Percentiles rank a stretch among this genome's conserved stretches.
phyloP scores from a whole-genome alignment of 2,797 vertebrate species.

The Xiphophorus birchmanni region DNA sequence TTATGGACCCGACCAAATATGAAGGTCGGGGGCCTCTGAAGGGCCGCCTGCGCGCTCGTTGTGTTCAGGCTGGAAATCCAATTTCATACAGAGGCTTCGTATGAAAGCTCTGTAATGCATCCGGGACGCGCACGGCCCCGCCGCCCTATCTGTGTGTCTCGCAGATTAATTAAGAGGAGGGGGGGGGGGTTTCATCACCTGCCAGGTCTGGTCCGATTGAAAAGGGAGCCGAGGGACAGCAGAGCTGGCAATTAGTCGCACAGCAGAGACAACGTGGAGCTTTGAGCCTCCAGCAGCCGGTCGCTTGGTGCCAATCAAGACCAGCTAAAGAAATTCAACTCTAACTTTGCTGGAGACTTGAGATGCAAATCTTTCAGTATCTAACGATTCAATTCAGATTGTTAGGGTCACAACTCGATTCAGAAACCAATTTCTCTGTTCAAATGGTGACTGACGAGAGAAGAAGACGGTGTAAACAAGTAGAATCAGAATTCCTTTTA shows the following conservation, averaged over 20 bases:
- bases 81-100: slow-evolving; percentile 57
- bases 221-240: slow-evolving; percentile 22
- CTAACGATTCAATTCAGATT: no score
- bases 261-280: slow-evolving; percentile 45
- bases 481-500: no score
- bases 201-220: slow-evolving; percentile 48
- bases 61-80: slow-evolving; percentile 60
- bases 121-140: slow-evolving; percentile 16
- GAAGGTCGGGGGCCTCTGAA: slow-evolving; percentile 47
- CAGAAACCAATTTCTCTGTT: no score
- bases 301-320: slow-evolving; percentile 50
- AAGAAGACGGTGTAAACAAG: no score
- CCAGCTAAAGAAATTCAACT: no score
- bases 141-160: slow-evolving; percentile 48
- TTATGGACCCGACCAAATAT: slow-evolving; percentile 43
- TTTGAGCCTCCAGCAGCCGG: slow-evolving; percentile 54
- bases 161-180: slow-evolving; percentile 70
- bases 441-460: no score
- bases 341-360: no score
- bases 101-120: slow-evolving; percentile 60
- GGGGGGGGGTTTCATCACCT: slow-evolving; percentile 58
- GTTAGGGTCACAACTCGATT: no score
- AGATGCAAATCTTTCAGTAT: no score
- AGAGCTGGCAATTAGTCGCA: slow-evolving; percentile 71
- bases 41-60: slow-evolving; percentile 47